Evolutionary conservation across 2,888 invertebrate species (phyloP), one percentile per base, ranked within the genome.

Genomic region (Acanthoscelides obtectus): DNA sequence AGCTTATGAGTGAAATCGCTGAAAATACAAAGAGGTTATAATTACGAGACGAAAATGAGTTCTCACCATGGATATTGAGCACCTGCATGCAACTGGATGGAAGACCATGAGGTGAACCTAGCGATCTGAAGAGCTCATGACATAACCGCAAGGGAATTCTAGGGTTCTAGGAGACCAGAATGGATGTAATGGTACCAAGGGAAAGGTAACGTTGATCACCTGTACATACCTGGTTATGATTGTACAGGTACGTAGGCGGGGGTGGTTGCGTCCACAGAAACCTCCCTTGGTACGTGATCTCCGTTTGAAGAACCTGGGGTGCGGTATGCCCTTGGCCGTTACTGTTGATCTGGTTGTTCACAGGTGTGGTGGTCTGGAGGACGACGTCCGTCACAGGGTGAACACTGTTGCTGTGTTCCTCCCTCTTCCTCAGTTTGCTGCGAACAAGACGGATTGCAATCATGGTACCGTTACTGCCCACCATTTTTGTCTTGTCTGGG

Each of bases 401-500:
- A 79, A 90, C 90, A 81, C 90, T 89, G 82, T 91, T 90, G 77
- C 90, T 89, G 86, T 91, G 90, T 84, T 94, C 94, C 87, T 94
- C 94, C 80, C 94, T 90, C 88, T 94, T 94, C 83, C 94, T 90
- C 88, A 94, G 90, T 89, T 94, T 94, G 88, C 94, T 94, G 91
- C 94, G 94, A 88, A 94, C 94, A 91, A 94, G 92, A 88, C 94
- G 94, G 86, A 94, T 93, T 86, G 94, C 93, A 87, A 93, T 92
- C 91, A 94, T 90, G 85, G 93, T 93, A 86, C 93, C 93, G 88
- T 93, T 93, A 87, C 90, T 93, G 87, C 94, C 94, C 87, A 94
- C 94, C 94, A 94, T 94, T 84, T 89, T 90, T 78, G 69, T 22
- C n/a, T n/a, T 65, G 66, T 71, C 69, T 71, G 80, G 79, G 79